Conservation (phyloP, 2,888 invertebrate species). For the Ophion ventricosus region DNA sequence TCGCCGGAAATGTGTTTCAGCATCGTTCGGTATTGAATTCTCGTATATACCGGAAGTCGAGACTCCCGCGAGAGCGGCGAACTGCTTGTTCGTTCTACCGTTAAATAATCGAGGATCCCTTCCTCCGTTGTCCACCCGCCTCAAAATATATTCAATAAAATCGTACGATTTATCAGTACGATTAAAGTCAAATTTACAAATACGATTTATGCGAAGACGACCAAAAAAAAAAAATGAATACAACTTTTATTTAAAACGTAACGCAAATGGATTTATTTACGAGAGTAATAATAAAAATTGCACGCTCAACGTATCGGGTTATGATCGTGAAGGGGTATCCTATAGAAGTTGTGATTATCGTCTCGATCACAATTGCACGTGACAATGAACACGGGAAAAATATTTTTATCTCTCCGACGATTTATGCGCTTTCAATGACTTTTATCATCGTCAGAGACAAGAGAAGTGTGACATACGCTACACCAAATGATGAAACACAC, state of each 20-base stretch:
- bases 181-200: not conserved
- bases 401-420: not conserved
- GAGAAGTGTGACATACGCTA: conserved; percentile 1
- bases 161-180: not conserved
- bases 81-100: conserved; percentile 25
- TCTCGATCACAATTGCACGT: not conserved
- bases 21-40: conserved; percentile 25
- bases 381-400: conserved; percentile 31
- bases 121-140: not conserved
- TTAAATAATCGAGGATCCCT: conserved; percentile 7
- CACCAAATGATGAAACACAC: conserved; percentile 27
- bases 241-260: conserved; percentile 32
- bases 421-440: not conserved
- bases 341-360: not conserved
- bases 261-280: conserved; percentile 60
- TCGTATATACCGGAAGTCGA: conserved; percentile 27
- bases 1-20: conserved; percentile 32
- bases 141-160: conserved; percentile 11
- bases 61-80: not conserved
- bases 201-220: not conserved
- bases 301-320: conserved; percentile 44
- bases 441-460: conserved; percentile 13
- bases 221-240: not conserved
- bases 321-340: conserved; percentile 3
- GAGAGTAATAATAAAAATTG: conserved; percentile 36